Evolutionary conservation across 2,888 invertebrate genomes (phyloP).

Genomic region (Glomeris marginata): DNA sequence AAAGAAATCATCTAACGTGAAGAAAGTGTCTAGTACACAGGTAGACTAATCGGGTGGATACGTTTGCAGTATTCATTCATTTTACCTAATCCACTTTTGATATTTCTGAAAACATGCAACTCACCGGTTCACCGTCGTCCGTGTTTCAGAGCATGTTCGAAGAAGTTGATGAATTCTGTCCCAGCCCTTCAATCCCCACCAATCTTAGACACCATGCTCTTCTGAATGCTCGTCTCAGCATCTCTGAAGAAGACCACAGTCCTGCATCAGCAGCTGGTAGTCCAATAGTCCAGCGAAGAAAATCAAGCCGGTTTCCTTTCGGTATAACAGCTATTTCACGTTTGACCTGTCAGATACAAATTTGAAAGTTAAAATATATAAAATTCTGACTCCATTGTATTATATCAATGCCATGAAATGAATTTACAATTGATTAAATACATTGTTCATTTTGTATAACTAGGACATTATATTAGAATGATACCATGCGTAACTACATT

Average conservation of each 20-base stretch:
- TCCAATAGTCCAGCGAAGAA: constrained; percentile 17
- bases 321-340: constrained; percentile 10
- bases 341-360: too few species aligned
- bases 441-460: too few species aligned
- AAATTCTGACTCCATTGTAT: too few species aligned
- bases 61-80: too few species aligned
- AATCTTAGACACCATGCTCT: constrained; percentile 18
- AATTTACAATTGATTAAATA: too few species aligned
- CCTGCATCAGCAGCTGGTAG: constrained; percentile 17
- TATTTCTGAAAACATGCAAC: too few species aligned
- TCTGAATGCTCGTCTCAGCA: constrained; percentile 20
- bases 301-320: constrained; percentile 19
- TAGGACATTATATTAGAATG: too few species aligned
- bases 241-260: constrained; percentile 21
- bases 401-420: too few species aligned
- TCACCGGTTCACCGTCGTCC: not conserved
- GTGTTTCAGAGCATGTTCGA: constrained; percentile 19
- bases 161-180: constrained; percentile 20
- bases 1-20: constrained; percentile 35
- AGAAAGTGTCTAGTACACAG: constrained; percentile 21
- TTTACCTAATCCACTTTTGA: too few species aligned
- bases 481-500: too few species aligned
- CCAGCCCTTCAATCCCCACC: constrained; percentile 18
- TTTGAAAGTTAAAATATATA: too few species aligned
- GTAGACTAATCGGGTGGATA: not conserved